Base-by-base conservation (phyloP, 2,113 vertebrate species). In the Serinus canaria region DNA sequence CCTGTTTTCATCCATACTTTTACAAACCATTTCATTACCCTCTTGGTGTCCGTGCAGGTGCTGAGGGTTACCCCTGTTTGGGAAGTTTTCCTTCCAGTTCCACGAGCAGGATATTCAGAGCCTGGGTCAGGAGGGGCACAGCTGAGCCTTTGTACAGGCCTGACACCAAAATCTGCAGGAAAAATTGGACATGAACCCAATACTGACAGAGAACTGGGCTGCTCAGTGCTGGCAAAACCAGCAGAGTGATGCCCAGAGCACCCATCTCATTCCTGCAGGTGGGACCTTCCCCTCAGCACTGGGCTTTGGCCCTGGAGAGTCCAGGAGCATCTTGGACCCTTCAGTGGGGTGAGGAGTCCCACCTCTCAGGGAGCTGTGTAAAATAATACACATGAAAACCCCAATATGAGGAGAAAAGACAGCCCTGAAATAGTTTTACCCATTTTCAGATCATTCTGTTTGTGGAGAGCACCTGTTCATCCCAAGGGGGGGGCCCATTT, bases 221-320 rank as follows among this genome's bases (percentile, higher is more conserved):
- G 55, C 28, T 81, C 15, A 8, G 33, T 63, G 49, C 70, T 89
- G 66, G 63, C 41, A 77, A 46, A 92, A 37, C 5, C 73, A 89
- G 55, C 68, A 86, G 67, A 52, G 30, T 72, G 64, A n/a, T 49
- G 50, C 43, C 68, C 55, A 47, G 81, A 73, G 62, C 6, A 0
- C 7, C 20, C 17, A 11, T 49, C 69, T 73, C 20, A 53, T 63
- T 52, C 52, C 63, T 55, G 23, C 49, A 52, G 56, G 39, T 35
- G 62, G 35, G 79, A 76, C 55, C 59, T 56, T 83, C 62, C 43
- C 63, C 43, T 58, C 2, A 1, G 17, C 55, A 13, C 80, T 22
- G 24, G 70, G 81, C 28, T 35, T 1, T 2, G 4, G 56, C 10
- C 1, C 2, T 0, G 35, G 8, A 39, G 17, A 66, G 39, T 18